phyloP scores from a whole-genome alignment of 2,888 invertebrate species.

The Strigamia maritima region DNA sequence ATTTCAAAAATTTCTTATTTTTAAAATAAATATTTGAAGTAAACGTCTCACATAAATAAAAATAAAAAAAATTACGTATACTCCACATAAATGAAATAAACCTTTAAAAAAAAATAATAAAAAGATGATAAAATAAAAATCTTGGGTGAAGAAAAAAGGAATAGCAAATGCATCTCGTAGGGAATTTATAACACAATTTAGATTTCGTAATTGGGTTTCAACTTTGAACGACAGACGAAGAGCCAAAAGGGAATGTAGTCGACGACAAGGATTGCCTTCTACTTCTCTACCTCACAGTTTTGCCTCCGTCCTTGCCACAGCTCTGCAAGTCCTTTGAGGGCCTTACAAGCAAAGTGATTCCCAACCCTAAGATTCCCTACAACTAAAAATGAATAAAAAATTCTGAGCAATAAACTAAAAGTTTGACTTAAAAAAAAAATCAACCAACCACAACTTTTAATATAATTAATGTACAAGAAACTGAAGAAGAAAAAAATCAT shows the following conservation, averaged over 20 bases:
- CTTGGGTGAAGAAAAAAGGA: neutral
- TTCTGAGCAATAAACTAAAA: neutral
- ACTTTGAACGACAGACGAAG: constrained; percentile 27
- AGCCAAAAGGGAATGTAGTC: constrained; percentile 9
- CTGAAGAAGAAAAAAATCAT: neutral
- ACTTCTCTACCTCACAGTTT: neutral
- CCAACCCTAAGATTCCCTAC: neutral
- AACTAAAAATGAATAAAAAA: neutral
- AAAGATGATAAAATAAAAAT: neutral
- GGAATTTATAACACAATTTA: constrained; percentile 16
- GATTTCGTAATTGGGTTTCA: constrained; percentile 12
- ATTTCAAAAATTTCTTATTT: too few species aligned
- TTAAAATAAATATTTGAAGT: too few species aligned
- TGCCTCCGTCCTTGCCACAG: neutral
- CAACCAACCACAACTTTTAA: neutral
- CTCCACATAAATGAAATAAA: too few species aligned
- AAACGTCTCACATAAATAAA: too few species aligned
- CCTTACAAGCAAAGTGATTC: neutral
- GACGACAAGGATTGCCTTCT: constrained; percentile 20
- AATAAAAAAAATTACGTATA: too few species aligned
- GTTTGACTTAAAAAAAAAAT: neutral
- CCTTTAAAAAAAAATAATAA: neutral
- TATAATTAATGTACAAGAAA: neutral
- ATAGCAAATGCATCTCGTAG: constrained; percentile 9
- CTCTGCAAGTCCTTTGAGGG: neutral